phyloP scores from a whole-genome alignment of 2,888 invertebrate genomes.

The Eristalinus sepulchralis region DNA sequence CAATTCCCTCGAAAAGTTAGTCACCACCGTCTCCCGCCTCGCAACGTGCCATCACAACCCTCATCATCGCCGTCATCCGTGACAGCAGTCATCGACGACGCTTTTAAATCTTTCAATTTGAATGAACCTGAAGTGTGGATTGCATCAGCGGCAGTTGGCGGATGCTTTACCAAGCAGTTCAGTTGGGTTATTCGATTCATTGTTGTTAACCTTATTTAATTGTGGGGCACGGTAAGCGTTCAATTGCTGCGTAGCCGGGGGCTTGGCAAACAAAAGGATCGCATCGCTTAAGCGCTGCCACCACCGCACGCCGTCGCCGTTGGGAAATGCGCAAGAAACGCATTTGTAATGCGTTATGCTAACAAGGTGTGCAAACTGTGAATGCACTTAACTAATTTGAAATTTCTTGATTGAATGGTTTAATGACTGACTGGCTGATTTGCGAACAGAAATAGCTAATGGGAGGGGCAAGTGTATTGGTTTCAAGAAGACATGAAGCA shows the following conservation, averaged over 20 bases:
- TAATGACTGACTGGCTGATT: neutral
- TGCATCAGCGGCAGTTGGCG: constrained; percentile 59
- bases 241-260: constrained; percentile 15
- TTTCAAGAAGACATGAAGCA: no score
- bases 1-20: neutral
- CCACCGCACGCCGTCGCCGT: neutral
- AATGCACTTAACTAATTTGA: constrained; percentile 20
- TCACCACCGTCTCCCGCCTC: neutral
- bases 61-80: neutral
- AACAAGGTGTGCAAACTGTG: neutral
- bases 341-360: constrained; percentile 24
- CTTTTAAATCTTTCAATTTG: constrained; percentile 29
- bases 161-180: constrained; percentile 40
- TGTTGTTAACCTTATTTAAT: constrained; percentile 61
- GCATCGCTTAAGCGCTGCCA: neutral
- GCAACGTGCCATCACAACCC: neutral
- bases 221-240: constrained; percentile 42
- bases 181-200: constrained; percentile 27
- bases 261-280: constrained; percentile 45
- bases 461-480: neutral
- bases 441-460: neutral
- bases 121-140: constrained; percentile 45
- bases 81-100: neutral
- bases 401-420: neutral
- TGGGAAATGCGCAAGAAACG: constrained; percentile 31